A percentile compares a stretch with the other conserved stretches of the same genome.
phyloP scores from a whole-genome alignment of 2,888 invertebrate species.

The Girardia tigrina region DNA sequence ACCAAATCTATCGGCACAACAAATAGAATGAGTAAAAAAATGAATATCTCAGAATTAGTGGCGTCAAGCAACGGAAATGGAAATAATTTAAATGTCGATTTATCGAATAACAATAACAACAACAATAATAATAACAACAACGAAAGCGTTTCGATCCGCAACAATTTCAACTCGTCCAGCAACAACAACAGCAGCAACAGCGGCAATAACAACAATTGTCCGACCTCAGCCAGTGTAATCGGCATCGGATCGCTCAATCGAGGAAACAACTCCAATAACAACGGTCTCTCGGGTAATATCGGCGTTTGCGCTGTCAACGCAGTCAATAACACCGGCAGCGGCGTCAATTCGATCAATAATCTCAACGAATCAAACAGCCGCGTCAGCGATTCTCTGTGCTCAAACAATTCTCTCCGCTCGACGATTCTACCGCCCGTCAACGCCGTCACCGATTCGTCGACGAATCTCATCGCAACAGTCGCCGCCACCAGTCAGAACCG shows the following conservation, averaged over 20 bases:
- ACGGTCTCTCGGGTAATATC: background rate
- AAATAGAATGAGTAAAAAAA: background rate
- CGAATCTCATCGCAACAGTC: conserved; percentile 5
- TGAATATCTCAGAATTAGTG: conserved; percentile 11
- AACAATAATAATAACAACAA: no score
- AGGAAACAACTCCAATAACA: background rate
- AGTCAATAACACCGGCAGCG: background rate
- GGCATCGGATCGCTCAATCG: background rate
- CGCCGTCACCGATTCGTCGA: conserved; percentile 2
- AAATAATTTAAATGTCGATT: no score
- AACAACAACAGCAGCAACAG: background rate
- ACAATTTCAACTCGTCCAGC: background rate
- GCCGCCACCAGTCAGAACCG: conserved; percentile 5
- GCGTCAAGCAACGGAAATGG: background rate
- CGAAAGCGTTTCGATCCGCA: background rate
- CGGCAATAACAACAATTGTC: background rate
- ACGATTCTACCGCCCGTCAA: background rate
- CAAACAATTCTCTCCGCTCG: background rate
- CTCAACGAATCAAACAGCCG: background rate
- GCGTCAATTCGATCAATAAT: background rate
- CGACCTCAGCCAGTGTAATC: background rate
- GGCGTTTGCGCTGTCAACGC: background rate
- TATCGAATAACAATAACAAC: no score
- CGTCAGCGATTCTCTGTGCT: conserved; percentile 15
- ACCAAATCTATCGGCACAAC: background rate